A percentile compares a stretch with the other conserved stretches of the same genome.
Evolutionary conservation across 2,113 vertebrate genomes (phyloP).

Genomic region (Takifugu flavidus): DNA sequence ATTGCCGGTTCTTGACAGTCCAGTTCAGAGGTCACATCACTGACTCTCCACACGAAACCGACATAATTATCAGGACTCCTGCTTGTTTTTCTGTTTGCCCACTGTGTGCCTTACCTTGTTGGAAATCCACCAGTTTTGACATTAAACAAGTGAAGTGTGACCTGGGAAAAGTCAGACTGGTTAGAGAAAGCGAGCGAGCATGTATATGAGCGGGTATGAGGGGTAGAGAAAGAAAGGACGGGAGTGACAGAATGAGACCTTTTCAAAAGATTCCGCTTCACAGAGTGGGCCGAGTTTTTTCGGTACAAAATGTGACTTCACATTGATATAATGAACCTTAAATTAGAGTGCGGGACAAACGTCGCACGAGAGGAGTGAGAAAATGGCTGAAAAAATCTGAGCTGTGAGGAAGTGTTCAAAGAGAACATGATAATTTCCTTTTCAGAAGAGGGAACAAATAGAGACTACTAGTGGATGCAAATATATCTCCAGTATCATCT

Average conservation of each 20-base stretch:
- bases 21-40: slow-evolving; percentile 20
- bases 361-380: slow-evolving; percentile 10
- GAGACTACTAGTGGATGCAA: too few relatives aligned
- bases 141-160: slow-evolving; percentile 19
- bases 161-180: slow-evolving; percentile 26
- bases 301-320: slow-evolving; percentile 62
- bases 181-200: slow-evolving; percentile 16
- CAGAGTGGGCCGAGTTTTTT: slow-evolving; percentile 44
- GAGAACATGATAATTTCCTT: too few relatives aligned
- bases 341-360: slow-evolving; percentile 44
- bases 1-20: slow-evolving; percentile 3
- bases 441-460: too few relatives aligned
- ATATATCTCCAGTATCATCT: too few relatives aligned
- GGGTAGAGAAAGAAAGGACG: slow-evolving; percentile 2
- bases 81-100: background rate
- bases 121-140: slow-evolving; percentile 23
- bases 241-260: slow-evolving; percentile 33
- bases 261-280: slow-evolving; percentile 49
- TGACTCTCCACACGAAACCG: slow-evolving; percentile 5
- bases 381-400: background rate
- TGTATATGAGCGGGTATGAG: slow-evolving; percentile 7
- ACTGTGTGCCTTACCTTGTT: slow-evolving; percentile 8
- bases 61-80: slow-evolving; percentile 19
- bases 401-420: too few relatives aligned
- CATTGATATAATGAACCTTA: slow-evolving; percentile 70